Evolutionary conservation across 2,113 vertebrate genomes (phyloP).

Genomic region (Ammodytes dubius): DNA sequence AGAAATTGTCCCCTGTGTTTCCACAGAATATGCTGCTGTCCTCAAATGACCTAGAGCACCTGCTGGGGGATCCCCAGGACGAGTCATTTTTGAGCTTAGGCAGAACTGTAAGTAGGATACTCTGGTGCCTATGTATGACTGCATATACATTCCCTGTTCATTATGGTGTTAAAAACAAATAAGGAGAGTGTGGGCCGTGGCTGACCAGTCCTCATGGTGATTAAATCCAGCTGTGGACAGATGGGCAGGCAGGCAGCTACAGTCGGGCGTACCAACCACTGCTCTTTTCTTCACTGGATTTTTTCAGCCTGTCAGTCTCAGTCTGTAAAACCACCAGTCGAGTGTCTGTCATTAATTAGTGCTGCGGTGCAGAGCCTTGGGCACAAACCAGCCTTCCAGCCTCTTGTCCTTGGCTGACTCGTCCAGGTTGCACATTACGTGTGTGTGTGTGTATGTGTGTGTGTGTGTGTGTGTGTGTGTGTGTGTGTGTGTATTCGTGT

Average conservation of each 20-base stretch:
- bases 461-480: neutral
- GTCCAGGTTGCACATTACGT: neutral
- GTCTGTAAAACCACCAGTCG: conserved; percentile 36
- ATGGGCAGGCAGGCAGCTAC: conserved; percentile 26
- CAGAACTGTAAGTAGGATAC: conserved; percentile 70
- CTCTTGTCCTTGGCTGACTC: conserved; percentile 24
- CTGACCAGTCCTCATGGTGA: conserved; percentile 45
- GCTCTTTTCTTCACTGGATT: conserved; percentile 26
- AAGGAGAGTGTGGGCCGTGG: conserved; percentile 7
- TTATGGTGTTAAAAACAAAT: conserved; percentile 8
- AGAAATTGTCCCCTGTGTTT: conserved; percentile 36
- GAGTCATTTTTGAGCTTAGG: conserved; percentile 25
- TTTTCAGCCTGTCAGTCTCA: conserved; percentile 16
- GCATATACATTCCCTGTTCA: neutral
- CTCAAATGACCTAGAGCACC: conserved; percentile 83
- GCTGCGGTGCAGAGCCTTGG: conserved; percentile 19
- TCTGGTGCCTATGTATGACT: neutral
- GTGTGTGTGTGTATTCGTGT: too few species aligned
- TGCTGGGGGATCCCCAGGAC: conserved; percentile 61
- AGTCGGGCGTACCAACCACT: conserved; percentile 3
- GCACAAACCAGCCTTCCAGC: conserved; percentile 22
- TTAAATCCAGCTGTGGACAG: conserved; percentile 54
- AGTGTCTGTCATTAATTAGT: conserved; percentile 50
- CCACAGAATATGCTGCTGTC: conserved; percentile 77
- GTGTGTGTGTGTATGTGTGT: neutral